These are phyloP conservation scores for Trachelus iudaicus DNA, from an alignment of 2,888 invertebrate genomes.

Conservation along the genomic window DNA sequence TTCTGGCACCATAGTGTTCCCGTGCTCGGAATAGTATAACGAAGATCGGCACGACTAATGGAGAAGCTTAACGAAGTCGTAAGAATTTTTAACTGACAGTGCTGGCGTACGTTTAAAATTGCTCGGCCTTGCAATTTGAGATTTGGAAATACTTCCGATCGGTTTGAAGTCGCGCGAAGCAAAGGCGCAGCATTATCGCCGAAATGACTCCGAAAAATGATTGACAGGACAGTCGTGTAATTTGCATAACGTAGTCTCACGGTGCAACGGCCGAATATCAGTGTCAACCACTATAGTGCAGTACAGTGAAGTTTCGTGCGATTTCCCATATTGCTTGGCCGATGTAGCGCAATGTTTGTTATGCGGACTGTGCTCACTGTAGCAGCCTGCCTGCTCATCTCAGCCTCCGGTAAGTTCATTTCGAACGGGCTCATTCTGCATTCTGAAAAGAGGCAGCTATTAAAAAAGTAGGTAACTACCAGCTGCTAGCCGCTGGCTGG, in stretches of 20 bases:
- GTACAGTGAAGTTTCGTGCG: conserved; percentile 1
- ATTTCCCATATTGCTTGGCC: conserved; percentile 25
- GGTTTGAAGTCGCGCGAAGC: background rate
- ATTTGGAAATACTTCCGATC: background rate
- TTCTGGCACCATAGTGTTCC: background rate
- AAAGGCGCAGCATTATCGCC: background rate
- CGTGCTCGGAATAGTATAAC: background rate
- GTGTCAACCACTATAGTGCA: background rate
- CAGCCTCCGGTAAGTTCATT: conserved; percentile 41
- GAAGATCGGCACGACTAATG: background rate
- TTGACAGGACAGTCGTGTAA: background rate
- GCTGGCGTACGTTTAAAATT: background rate
- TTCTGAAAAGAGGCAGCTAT: background rate
- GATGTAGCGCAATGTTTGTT: conserved; percentile 52
- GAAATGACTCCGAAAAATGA: background rate
- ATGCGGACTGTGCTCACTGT: conserved; percentile 39
- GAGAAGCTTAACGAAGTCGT: background rate
- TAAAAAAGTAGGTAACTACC: background rate
- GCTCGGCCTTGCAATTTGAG: background rate
- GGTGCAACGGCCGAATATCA: background rate
- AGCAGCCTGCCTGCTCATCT: conserved; percentile 37
- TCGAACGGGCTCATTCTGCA: background rate
- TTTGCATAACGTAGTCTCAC: background rate
- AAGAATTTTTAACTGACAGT: background rate
- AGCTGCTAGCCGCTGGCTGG: background rate